Percentiles rank a stretch among this genome's conserved stretches.
Conservation (phyloP, 2,113 vertebrate genomes). For the Zosterops japonicus region DNA sequence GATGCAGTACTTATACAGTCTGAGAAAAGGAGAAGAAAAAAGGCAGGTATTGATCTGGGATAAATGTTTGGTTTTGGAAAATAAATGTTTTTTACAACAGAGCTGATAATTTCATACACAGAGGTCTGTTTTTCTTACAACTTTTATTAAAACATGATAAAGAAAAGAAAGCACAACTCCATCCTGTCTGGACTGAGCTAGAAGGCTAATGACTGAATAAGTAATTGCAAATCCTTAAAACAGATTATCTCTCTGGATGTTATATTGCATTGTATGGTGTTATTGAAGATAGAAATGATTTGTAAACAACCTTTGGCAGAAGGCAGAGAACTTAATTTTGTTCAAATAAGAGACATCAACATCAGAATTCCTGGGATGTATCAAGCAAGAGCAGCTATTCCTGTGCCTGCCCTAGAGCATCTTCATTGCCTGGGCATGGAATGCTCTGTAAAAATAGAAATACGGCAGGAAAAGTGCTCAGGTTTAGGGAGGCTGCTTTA, state of each 20-base stretch:
- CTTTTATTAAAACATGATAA: background rate
- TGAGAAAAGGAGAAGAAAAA: background rate
- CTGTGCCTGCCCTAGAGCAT: constrained; percentile 58
- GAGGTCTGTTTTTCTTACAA: constrained; percentile 26
- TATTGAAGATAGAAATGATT: constrained; percentile 71
- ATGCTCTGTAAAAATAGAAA: constrained; percentile 51
- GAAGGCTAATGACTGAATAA: constrained; percentile 58
- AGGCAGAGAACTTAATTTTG: constrained; percentile 71
- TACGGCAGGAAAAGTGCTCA: background rate
- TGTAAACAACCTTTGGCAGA: constrained; percentile 74
- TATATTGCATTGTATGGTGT: constrained; percentile 33
- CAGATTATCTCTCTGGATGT: constrained; percentile 72
- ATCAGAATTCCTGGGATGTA: constrained; percentile 66
- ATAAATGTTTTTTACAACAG: constrained; percentile 4
- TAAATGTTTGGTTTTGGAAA: background rate
- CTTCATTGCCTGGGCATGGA: constrained; percentile 62
- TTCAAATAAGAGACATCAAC: constrained; percentile 66
- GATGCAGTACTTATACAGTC: background rate
- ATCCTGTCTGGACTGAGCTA: constrained; percentile 30
- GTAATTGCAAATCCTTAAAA: constrained; percentile 76
- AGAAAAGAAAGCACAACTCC: constrained; percentile 50
- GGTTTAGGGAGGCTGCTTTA: constrained; percentile 12
- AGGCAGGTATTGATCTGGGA: background rate
- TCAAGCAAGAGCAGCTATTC: constrained; percentile 37
- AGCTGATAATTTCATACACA: background rate